Evolutionary conservation across 2,888 invertebrate genomes (phyloP).

Genomic region (Allacma fusca): DNA sequence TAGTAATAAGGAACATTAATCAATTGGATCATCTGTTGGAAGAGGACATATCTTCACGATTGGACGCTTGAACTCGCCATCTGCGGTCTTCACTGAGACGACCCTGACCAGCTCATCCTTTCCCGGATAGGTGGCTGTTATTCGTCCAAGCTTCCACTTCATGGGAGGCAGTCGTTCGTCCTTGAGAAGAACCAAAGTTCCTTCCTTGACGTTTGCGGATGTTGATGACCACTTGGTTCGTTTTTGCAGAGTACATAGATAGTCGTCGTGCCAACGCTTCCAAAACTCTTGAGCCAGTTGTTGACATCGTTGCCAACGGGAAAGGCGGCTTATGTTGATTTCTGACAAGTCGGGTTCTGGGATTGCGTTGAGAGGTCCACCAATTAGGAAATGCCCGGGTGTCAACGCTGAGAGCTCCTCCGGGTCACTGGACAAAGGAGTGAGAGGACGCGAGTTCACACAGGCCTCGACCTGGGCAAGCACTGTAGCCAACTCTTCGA

Average conservation of each 20-base stretch:
- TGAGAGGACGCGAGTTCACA: constrained; percentile 18
- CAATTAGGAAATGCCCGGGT: constrained; percentile 20
- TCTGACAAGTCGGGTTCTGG: constrained; percentile 58
- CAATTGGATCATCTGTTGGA: too few relatives aligned
- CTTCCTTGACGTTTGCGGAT: neutral
- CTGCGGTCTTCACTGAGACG: too few relatives aligned
- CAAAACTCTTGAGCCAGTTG: neutral
- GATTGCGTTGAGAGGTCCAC: constrained; percentile 49
- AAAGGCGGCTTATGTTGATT: constrained; percentile 47
- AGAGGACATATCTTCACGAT: too few relatives aligned
- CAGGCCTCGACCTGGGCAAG: neutral
- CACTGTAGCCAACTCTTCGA: neutral
- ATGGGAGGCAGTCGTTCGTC: too few relatives aligned
- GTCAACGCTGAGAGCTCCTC: neutral
- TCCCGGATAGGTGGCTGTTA: too few relatives aligned
- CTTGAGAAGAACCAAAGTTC: constrained; percentile 1
- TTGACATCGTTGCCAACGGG: constrained; percentile 55
- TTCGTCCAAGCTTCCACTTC: too few relatives aligned
- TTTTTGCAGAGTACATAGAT: too few relatives aligned
- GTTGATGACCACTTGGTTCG: constrained; percentile 44
- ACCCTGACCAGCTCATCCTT: too few relatives aligned
- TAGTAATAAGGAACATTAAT: too few relatives aligned
- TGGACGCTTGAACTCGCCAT: too few relatives aligned
- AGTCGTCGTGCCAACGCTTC: constrained; percentile 52
- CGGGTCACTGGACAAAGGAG: neutral